Conservation (phyloP, 2,888 invertebrate species). For the Psylliodes chrysocephalus region DNA sequence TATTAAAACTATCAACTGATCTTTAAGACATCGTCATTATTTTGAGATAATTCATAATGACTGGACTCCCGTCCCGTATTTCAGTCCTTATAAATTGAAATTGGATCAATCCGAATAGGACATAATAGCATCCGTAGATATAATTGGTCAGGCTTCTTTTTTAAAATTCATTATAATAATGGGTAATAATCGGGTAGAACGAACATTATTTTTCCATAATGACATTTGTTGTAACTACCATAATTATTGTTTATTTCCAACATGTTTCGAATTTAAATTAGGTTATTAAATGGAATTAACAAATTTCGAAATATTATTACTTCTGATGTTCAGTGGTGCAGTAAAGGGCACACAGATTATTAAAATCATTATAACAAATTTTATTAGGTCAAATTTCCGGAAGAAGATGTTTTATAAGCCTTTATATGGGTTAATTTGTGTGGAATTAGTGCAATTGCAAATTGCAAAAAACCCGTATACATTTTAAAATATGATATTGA, state of each 20-base stretch:
- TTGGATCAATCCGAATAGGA: not conserved
- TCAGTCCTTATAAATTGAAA: not conserved
- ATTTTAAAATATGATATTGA: too few species aligned
- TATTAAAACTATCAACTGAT: too few species aligned
- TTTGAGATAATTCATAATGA: not conserved
- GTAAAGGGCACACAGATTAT: too few species aligned
- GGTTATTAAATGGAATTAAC: slow-evolving; percentile 44
- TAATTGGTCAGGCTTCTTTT: slow-evolving; percentile 52
- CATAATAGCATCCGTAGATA: slow-evolving; percentile 14
- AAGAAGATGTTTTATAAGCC: too few species aligned
- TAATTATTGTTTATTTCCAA: slow-evolving; percentile 51
- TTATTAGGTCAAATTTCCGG: too few species aligned
- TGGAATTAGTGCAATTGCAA: too few species aligned
- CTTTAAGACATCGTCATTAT: too few species aligned
- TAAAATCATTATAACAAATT: too few species aligned
- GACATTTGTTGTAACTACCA: slow-evolving; percentile 51
- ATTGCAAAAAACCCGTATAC: too few species aligned
- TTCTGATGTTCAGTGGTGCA: slow-evolving; percentile 5
- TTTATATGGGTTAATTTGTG: too few species aligned
- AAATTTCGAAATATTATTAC: slow-evolving; percentile 28
- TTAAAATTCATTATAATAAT: slow-evolving; percentile 58
- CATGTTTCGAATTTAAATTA: slow-evolving; percentile 48
- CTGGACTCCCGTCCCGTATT: not conserved
- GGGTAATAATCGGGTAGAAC: slow-evolving; percentile 53
- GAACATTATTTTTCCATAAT: slow-evolving; percentile 56